Percentiles rank a stretch among this genome's conserved stretches.
These are phyloP conservation scores for Drosophila kokeensis DNA, from an alignment of 2,888 invertebrate species.

Conservation along the genomic window DNA sequence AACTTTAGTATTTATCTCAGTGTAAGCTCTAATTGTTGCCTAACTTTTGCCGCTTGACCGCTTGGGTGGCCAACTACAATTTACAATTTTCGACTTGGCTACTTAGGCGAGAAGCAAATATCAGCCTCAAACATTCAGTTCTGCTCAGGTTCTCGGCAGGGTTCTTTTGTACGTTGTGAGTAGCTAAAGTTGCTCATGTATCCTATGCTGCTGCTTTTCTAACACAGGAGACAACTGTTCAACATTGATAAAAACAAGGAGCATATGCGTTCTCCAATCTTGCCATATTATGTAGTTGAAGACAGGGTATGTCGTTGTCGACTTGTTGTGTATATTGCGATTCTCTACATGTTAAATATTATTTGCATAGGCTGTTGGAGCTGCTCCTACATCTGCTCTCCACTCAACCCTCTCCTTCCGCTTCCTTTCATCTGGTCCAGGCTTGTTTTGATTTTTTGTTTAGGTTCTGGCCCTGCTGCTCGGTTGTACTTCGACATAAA, in stretches of 20 bases:
- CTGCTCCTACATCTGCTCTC: neutral
- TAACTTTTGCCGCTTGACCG: slow-evolving; percentile 30
- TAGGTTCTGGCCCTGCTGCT: slow-evolving; percentile 7
- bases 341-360: slow-evolving; percentile 23
- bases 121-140: slow-evolving; percentile 34
- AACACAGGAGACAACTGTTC: neutral
- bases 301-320: slow-evolving; percentile 20
- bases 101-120: slow-evolving; percentile 41
- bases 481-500: slow-evolving; percentile 28
- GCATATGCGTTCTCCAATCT: neutral
- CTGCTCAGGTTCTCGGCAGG: neutral
- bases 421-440: slow-evolving; percentile 1
- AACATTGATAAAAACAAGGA: neutral
- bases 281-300: too few relatives aligned
- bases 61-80: slow-evolving; percentile 27
- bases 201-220: neutral
- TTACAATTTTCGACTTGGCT: slow-evolving; percentile 42
- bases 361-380: slow-evolving; percentile 29
- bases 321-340: neutral
- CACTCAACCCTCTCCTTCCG: neutral
- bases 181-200: slow-evolving; percentile 20
- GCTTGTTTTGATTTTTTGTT: neutral
- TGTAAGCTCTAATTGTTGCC: slow-evolving; percentile 19
- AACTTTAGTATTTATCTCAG: slow-evolving; percentile 1
- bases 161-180: slow-evolving; percentile 11